Base-by-base conservation (phyloP, 1,140 invertebrate species). In the Portunus trituberculatus region DNA sequence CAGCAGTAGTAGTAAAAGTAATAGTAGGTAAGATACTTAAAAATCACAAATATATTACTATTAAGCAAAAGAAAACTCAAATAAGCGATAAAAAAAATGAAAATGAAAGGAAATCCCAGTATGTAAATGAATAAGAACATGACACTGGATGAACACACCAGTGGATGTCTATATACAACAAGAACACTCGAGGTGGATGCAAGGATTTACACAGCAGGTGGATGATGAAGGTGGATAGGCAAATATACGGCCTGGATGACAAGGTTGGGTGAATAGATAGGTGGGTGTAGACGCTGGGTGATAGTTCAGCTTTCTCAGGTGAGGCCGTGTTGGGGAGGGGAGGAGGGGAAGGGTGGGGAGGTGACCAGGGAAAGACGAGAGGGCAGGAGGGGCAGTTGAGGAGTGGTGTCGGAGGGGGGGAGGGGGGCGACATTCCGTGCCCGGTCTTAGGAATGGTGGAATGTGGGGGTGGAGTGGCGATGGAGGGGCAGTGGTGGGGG, bases 371-470 rank as follows among this genome's bases (percentile, higher is more conserved):
- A 76, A 76, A 76, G 67, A 76, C 67, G 1, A 76, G 67, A 76
- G 45, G 39, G 46, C n/a, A 31, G 84, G 3, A 29, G 29, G 45
- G 76, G 25, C 32, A 82, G 92, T 39, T 39, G 83, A 31, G 25
- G 28, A 48, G 52, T 31, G n/a, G 52, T 52, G 52, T 3, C 16
- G 67, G 67, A 8, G 67, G 31, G 20, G 29, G 76, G 31, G 39
- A 25, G 25, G 67, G 25, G 91, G 92, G 83, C 45, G 92, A 93
- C 83, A 86, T 88, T 88, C 86, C 52, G 45, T 45, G 86, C 84
- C 83, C 84, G 31, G 87, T 48, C 32, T 39, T 29, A 89, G 93
- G 93, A 94, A 94, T 94, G 93, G 86, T 67, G 93, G 93, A 94
- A 94, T 94, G 93, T 67, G 88, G 93, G 93, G 84, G 46, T 31